Conservation (phyloP, 2,113 vertebrate genomes). For the Natator depressus region DNA sequence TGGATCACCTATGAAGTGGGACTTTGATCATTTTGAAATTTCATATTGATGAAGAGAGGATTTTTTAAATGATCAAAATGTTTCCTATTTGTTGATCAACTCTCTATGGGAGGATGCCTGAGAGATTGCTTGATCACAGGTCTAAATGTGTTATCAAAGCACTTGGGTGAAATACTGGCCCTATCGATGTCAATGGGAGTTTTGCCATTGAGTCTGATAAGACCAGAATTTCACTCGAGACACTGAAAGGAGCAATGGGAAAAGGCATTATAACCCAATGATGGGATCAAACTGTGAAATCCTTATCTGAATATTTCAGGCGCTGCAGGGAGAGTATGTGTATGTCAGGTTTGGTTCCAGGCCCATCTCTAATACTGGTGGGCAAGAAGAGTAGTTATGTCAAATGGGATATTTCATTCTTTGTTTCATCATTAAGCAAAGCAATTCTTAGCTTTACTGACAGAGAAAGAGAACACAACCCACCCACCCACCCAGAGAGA, state of each 20-base stretch:
- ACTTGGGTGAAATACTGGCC: not conserved
- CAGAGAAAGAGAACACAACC: not conserved
- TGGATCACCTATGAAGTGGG: not conserved
- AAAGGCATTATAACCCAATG: not conserved
- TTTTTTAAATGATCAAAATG: not conserved
- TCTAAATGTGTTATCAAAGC: not conserved
- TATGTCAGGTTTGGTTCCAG: not conserved
- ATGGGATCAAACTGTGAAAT: not conserved
- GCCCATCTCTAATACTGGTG: not conserved
- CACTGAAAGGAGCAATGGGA: not conserved
- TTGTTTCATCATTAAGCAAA: not conserved
- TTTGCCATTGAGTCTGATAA: not conserved
- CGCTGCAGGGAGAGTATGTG: not conserved
- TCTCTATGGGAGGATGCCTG: not conserved
- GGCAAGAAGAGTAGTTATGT: rapidly evolving
- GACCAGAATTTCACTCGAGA: not conserved
- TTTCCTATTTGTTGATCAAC: not conserved
- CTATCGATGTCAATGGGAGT: not conserved
- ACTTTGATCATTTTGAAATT: not conserved
- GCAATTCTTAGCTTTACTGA: not conserved
- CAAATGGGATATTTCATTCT: not conserved
- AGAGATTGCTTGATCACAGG: not conserved
- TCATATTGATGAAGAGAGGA: rapidly evolving
- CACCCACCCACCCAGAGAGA: not conserved
- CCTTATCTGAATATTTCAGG: not conserved